These are phyloP conservation scores for Alaudala cheleensis DNA, from an alignment of 2,113 vertebrate species.

Conservation along the genomic window DNA sequence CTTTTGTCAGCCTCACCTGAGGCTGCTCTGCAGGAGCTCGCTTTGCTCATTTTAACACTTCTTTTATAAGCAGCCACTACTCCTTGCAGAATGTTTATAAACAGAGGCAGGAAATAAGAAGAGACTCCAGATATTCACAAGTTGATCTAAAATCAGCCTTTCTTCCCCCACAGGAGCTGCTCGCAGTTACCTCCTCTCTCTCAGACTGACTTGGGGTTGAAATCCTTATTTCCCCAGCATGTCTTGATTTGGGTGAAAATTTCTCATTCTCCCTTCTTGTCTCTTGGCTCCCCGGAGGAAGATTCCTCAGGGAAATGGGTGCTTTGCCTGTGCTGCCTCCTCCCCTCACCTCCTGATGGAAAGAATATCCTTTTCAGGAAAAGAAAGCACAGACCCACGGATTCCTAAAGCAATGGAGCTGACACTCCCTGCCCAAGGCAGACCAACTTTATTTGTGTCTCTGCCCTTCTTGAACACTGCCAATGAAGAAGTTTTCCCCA, in stretches of 20 bases:
- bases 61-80: neutral
- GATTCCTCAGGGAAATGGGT: neutral
- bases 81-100: neutral
- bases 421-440: neutral
- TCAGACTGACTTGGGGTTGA: neutral
- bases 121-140: neutral
- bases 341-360: neutral
- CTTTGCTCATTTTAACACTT: neutral
- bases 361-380: neutral
- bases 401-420: neutral
- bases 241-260: neutral
- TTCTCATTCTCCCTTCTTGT: neutral
- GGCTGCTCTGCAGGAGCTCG: neutral
- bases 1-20: neutral
- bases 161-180: rapidly evolving
- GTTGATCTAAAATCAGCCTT: neutral
- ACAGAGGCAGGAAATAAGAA: neutral
- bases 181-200: neutral
- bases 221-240: neutral
- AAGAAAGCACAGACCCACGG: neutral
- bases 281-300: neutral
- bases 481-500: neutral
- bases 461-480: neutral
- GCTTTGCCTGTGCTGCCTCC: neutral
- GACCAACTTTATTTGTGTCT: neutral